phyloP scores from a whole-genome alignment of 2,888 invertebrate species.

The Ptycholaimellus sp. region DNA sequence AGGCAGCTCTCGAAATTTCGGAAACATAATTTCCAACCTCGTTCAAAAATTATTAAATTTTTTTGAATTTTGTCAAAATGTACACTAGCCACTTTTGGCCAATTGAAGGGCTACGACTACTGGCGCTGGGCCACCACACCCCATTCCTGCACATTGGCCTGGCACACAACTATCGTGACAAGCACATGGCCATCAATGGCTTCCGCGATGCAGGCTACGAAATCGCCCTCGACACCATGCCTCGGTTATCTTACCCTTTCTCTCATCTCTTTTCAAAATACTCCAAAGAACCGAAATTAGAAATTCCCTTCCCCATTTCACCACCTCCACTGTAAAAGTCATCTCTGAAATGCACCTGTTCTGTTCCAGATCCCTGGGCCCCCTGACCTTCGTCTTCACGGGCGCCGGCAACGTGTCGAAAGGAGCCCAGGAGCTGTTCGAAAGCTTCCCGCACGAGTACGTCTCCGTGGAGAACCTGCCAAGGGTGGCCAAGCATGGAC shows the following conservation, averaged over 20 bases:
- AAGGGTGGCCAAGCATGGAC: conserved; percentile 86
- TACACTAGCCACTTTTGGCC: no score
- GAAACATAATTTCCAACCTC: no score
- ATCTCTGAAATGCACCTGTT: no score
- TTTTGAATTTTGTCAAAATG: no score
- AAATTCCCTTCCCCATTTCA: no score
- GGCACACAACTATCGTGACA: conserved; percentile 90
- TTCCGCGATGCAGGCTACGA: conserved; percentile 97
- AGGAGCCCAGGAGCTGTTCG: conserved; percentile 46
- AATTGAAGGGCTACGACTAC: conserved; percentile 44
- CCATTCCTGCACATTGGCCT: conserved; percentile 97
- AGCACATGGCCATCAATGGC: conserved; percentile 87
- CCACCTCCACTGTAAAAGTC: no score
- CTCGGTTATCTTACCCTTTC: conserved; percentile 44
- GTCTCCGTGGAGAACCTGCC: conserved; percentile 77
- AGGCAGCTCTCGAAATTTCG: no score
- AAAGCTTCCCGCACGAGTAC: conserved; percentile 86
- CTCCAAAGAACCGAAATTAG: no score
- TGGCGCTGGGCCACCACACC: conserved; percentile 91
- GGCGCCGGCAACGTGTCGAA: conserved; percentile 92
- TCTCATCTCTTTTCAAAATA: no score
- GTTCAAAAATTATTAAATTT: no score
- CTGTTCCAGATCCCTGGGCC: conserved; percentile 50
- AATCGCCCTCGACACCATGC: conserved; percentile 80
- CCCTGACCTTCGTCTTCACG: conserved; percentile 86